Percentiles rank a stretch among this genome's conserved stretches.
Conservation (phyloP, 1,140 invertebrate species). For the Reticulitermes speratus region DNA sequence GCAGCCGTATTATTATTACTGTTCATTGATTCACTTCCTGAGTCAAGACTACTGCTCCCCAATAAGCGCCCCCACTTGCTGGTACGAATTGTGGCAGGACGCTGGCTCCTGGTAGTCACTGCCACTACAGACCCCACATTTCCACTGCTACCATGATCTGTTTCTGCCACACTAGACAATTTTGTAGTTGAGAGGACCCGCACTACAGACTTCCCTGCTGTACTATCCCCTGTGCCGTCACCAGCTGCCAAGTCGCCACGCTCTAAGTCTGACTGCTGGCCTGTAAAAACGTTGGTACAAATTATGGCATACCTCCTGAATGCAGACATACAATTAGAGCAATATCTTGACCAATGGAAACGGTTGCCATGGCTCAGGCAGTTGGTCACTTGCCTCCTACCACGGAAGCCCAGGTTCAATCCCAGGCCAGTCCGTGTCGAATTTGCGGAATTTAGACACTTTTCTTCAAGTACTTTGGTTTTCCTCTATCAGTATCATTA, state of each 20-base stretch:
- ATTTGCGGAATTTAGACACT: no score
- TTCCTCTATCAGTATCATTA: no score
- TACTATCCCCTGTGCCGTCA: conserved; percentile 45
- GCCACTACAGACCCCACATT: conserved; percentile 36
- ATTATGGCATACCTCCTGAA: not conserved
- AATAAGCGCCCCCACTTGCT: conserved; percentile 80
- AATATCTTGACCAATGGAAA: not conserved
- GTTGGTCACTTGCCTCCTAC: no score
- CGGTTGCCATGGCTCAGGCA: not conserved
- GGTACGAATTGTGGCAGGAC: conserved; percentile 46
- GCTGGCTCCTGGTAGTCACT: conserved; percentile 42
- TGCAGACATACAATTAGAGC: not conserved
- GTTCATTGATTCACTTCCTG: conserved; percentile 40
- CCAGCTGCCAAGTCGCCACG: conserved; percentile 51
- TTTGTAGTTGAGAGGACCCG: conserved; percentile 54
- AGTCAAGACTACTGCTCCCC: conserved; percentile 71
- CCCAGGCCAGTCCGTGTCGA: no score
- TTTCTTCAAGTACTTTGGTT: no score
- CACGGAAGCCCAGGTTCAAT: no score
- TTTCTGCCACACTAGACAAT: conserved; percentile 56
- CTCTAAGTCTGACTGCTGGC: conserved; percentile 56
- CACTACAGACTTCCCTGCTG: conserved; percentile 37
- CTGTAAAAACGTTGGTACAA: not conserved
- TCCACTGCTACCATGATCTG: conserved; percentile 44
- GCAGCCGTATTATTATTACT: not conserved